A percentile compares a stretch with the other conserved stretches of the same genome.
These are phyloP conservation scores for Sturmia bella DNA, from an alignment of 2,888 invertebrate genomes.

Conservation along the genomic window DNA sequence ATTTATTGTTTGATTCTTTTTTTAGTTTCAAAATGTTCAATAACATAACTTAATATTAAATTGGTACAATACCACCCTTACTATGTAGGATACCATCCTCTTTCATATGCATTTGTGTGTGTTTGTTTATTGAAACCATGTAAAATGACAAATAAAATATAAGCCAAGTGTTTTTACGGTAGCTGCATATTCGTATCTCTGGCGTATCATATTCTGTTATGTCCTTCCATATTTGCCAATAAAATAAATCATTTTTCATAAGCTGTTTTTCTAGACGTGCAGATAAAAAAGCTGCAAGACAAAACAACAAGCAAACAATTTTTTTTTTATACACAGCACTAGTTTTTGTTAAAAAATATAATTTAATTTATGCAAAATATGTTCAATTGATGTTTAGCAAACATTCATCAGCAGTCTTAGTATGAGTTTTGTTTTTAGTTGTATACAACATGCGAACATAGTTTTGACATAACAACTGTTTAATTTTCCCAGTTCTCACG, in stretches of 20 bases:
- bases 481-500: no score
- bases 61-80: no score
- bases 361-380: neutral
- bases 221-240: conserved; percentile 53
- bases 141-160: neutral
- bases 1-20: no score
- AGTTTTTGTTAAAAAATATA: conserved; percentile 3
- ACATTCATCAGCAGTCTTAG: neutral
- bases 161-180: conserved; percentile 45
- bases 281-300: conserved; percentile 44
- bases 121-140: conserved; percentile 11
- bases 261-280: conserved; percentile 44
- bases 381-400: neutral
- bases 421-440: no score
- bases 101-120: neutral
- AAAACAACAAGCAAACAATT: conserved; percentile 2
- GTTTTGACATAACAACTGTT: no score
- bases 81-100: neutral
- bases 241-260: conserved; percentile 57
- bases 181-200: conserved; percentile 49
- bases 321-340: neutral
- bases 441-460: no score
- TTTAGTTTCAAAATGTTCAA: no score
- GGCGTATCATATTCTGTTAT: conserved; percentile 8
- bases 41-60: no score